Evolutionary conservation across 2,797 vertebrate genomes (phyloP), one percentile per base, ranked within the genome.

Genomic region (Sternarchorhynchus goeldii): DNA sequence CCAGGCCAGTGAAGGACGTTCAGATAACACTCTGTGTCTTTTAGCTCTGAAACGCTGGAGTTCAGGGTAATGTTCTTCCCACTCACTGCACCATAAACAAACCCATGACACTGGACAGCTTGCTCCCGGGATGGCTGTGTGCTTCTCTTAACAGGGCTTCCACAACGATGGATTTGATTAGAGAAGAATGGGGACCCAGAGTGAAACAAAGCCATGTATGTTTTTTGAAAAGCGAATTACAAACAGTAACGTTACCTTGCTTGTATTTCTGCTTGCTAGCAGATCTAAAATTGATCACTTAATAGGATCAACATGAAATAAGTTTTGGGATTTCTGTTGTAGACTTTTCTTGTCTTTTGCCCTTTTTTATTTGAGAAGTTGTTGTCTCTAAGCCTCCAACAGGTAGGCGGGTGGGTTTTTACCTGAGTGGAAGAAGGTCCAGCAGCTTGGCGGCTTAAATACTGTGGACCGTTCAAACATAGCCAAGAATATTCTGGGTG

Each of bases 31-130:
- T 36, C 29, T 70, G 64, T 69, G 59, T 25, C 75, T 53, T 66
- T 53, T n/a, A 39, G 36, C 41, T 39, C 58, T 41, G 58, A 45
- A 21, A 63, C 56, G 65, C 31, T 71, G 16, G 60, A 65, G 21
- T 65, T 58, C 4, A 16, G 31, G 8, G 5, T 72, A 45, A 65
- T 16, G 41, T 56, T 57, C 60, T 53, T 65, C 53, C 36, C 60
- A 50, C 73, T 20, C 59, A 25, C 16, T 16, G 67, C 73, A 67
- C 18, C 16, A 36, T 41, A 50, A 76, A 80, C 73, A 65, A 58
- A 53, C 67, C 56, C 66, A n/a, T 50, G 68, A 58, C 79, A 21
- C 65, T n/a, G 58, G 25, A 31, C 20, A 12, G 10, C 29, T 50
- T 29, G 10, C 6, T 68, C 55, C 21, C 31, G 6, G 2, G 34